Base-by-base conservation (phyloP, 1,140 invertebrate species). In the Neotoxoptera formosana region DNA sequence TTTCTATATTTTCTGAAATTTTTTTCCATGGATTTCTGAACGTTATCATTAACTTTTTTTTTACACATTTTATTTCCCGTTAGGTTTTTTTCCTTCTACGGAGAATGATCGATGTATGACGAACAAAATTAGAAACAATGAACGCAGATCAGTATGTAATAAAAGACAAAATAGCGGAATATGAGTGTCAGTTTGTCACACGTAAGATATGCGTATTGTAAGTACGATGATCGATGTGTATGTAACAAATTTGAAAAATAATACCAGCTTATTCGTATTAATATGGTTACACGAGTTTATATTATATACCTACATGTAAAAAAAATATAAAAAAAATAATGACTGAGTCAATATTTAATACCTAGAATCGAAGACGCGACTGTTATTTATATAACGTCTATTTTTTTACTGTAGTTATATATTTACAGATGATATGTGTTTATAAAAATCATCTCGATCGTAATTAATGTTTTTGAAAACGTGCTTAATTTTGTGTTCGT, bases 41-140 rank as follows among this genome's bases (percentile, higher is more conserved):
- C n/a, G 48, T 36, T 36, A 53, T 89, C 34, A 53, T 89, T 89
- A 89, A 53, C 21, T 51, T 89, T 56, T 56, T 89, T 56, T 23
- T 67, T 53, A 36, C 51, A 41, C 51, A 89, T 89, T 89, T 56
- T 53, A 89, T 89, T 23, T 53, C 17, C 87, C 87, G 87, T 89
- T 89, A 89, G 7, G 20, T 88, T 87, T 87, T 48, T 89, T 89
- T 89, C 88, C n/a, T 56, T 89, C 2, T 89, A 89, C 48, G 88
- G 51, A 89, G 45, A 89, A 89, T 56, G 88, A 89, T 89, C 88
- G 34, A 89, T 89, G 88, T 89, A 89, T 53, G 48, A 89, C 88
- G 48, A 41, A 89, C 51, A 89, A 89, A 89, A 89, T 89, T 89
- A 36, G 51, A 89, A 89, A 89, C 51, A 89, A 89, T 56, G 88